phyloP scores from a whole-genome alignment of 2,888 invertebrate genomes.

The Sphaerophoria taeniata region DNA sequence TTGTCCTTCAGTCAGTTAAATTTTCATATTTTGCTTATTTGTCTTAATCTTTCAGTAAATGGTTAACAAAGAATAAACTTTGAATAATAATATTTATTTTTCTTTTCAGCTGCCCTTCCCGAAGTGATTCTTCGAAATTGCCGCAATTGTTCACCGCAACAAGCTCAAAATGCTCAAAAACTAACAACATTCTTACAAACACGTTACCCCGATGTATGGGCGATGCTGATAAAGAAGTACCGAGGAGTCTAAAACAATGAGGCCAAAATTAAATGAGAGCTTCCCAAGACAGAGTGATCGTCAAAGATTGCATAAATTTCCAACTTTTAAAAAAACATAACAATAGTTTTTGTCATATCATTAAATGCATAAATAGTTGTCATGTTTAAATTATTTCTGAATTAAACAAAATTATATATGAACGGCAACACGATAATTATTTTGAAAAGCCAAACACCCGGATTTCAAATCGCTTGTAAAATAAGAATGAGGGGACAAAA shows the following conservation, averaged over 20 bases:
- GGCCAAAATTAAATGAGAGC: not conserved
- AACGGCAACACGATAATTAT: slow-evolving; percentile 8
- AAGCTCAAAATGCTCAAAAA: slow-evolving; percentile 83
- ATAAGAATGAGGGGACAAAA: slow-evolving; percentile 25
- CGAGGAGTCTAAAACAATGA: slow-evolving; percentile 75
- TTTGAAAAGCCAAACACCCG: slow-evolving; percentile 19
- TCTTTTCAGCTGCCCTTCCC: slow-evolving; percentile 82
- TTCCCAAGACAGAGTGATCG: slow-evolving; percentile 28
- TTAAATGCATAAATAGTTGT: slow-evolving; percentile 61
- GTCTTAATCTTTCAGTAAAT: too few relatives aligned
- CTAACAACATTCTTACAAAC: slow-evolving; percentile 84
- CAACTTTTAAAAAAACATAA: slow-evolving; percentile 10
- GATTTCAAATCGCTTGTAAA: not conserved
- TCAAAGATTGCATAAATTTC: slow-evolving; percentile 7
- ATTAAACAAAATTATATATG: slow-evolving; percentile 19
- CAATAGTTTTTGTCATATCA: slow-evolving; percentile 68
- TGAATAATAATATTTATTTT: not conserved
- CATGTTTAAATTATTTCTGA: slow-evolving; percentile 16
- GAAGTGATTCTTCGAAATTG: slow-evolving; percentile 85
- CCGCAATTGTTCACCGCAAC: slow-evolving; percentile 83
- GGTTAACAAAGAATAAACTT: too few relatives aligned
- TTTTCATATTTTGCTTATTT: too few relatives aligned
- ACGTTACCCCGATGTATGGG: slow-evolving; percentile 84
- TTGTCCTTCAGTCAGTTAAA: too few relatives aligned
- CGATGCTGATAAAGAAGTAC: slow-evolving; percentile 83